Percentiles rank a stretch among this genome's conserved stretches.
Conservation (phyloP, 2,113 vertebrate genomes). For the Uria aalge region DNA sequence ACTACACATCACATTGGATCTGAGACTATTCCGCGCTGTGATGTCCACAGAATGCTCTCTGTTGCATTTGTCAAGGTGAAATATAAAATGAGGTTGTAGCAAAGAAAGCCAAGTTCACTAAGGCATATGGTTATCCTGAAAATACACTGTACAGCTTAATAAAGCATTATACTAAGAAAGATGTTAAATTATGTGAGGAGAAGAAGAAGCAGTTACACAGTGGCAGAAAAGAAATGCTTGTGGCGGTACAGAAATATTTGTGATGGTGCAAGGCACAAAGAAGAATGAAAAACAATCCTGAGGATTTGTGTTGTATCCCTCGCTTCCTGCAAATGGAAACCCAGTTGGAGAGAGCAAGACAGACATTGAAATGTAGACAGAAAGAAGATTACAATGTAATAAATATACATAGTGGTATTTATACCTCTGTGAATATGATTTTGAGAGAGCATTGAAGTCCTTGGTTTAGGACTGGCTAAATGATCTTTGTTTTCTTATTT, state of each 20-base stretch:
- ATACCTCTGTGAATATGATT: neutral
- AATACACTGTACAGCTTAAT: neutral
- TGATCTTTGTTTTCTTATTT: neutral
- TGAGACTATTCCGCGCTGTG: neutral
- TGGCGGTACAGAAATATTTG: neutral
- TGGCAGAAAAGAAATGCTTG: neutral
- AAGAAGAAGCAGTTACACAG: neutral
- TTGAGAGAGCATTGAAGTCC: neutral
- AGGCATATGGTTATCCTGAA: neutral
- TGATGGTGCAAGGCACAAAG: neutral
- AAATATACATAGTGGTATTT: neutral
- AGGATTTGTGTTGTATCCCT: neutral
- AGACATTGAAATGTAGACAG: neutral
- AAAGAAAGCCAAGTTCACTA: neutral
- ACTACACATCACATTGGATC: neutral
- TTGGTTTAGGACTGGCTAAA: neutral
- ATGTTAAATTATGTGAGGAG: neutral
- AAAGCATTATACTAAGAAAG: neutral
- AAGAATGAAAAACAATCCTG: neutral
- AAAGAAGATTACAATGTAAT: neutral
- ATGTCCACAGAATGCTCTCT: neutral
- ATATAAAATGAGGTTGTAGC: neutral
- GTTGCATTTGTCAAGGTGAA: neutral
- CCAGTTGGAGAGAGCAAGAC: neutral
- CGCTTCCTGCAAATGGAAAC: neutral